Percentiles rank a stretch among this genome's conserved stretches.
phyloP scores from a whole-genome alignment of 2,888 invertebrate genomes.

The Ophion obscuratus region DNA sequence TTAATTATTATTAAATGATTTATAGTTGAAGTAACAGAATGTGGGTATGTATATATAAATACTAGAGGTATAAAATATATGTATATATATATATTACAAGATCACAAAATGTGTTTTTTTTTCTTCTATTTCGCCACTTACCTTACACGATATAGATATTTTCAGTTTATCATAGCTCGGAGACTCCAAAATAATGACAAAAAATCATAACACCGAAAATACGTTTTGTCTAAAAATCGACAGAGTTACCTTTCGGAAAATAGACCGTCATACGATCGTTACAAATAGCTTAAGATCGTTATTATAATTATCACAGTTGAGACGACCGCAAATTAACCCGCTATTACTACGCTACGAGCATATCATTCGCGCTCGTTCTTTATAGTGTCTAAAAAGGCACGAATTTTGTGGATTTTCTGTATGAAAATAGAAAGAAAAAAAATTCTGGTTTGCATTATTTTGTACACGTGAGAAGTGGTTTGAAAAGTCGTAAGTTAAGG shows the following conservation, averaged over 20 bases:
- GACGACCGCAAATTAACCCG: constrained; percentile 40
- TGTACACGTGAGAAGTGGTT: no score
- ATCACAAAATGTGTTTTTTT: constrained; percentile 44
- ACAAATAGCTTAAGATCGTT: constrained; percentile 61
- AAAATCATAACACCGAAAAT: constrained; percentile 21
- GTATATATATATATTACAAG: constrained; percentile 41
- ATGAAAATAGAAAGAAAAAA: not conserved
- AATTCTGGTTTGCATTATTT: no score
- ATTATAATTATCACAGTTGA: constrained; percentile 56
- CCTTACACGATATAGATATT: constrained; percentile 66
- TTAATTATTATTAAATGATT: constrained; percentile 42
- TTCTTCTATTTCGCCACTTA: constrained; percentile 66
- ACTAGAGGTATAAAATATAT: constrained; percentile 17
- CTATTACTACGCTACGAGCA: constrained; percentile 7
- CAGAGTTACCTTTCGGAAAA: constrained; percentile 63
- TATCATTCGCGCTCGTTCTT: constrained; percentile 1
- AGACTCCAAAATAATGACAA: constrained; percentile 35
- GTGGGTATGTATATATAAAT: constrained; percentile 17
- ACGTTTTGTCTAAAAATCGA: constrained; percentile 52
- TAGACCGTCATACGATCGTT: constrained; percentile 61
- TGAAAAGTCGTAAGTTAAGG: no score
- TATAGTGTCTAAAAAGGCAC: not conserved
- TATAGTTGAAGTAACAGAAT: constrained; percentile 49
- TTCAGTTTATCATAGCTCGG: constrained; percentile 65
- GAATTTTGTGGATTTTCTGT: not conserved